Evolutionary conservation across 64 coral and sea anemone genomes (phyloP).

Genomic region (Montipora efflorescens): DNA sequence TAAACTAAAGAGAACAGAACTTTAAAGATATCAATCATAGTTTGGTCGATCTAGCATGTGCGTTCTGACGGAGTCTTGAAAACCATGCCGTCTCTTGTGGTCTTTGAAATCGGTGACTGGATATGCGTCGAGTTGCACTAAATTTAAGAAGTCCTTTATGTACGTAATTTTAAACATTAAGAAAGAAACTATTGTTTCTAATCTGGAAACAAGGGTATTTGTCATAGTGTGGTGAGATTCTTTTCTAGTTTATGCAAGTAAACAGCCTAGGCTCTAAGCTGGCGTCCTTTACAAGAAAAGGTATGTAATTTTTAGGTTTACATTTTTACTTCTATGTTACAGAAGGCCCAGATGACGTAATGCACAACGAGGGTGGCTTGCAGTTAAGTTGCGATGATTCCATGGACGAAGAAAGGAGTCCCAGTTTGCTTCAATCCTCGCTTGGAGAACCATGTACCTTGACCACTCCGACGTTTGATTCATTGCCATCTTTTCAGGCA

Average conservation of each 20-base stretch:
- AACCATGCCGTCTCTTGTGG: too few relatives aligned
- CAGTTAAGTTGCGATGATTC: background rate
- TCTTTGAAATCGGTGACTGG: too few relatives aligned
- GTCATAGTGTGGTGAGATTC: too few relatives aligned
- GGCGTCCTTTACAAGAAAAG: too few relatives aligned
- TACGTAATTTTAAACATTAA: too few relatives aligned
- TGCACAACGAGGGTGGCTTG: background rate
- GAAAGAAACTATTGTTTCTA: background rate
- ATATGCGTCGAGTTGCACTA: too few relatives aligned
- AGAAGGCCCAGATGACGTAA: background rate
- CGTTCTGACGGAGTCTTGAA: too few relatives aligned
- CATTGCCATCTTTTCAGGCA: conserved; percentile 34
- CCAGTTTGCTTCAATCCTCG: background rate
- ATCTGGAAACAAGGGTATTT: too few relatives aligned
- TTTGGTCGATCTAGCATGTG: too few relatives aligned
- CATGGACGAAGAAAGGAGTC: background rate
- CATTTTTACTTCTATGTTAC: background rate
- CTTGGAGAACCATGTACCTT: background rate
- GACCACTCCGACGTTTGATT: conserved; percentile 23
- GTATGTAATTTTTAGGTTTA: background rate
- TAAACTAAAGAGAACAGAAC: too few relatives aligned
- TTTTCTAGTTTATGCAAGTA: background rate
- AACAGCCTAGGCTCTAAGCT: background rate
- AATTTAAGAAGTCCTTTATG: too few relatives aligned
- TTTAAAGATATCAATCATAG: too few relatives aligned